phyloP scores from a whole-genome alignment of 2,888 invertebrate species.

The Stramonita haemastoma region DNA sequence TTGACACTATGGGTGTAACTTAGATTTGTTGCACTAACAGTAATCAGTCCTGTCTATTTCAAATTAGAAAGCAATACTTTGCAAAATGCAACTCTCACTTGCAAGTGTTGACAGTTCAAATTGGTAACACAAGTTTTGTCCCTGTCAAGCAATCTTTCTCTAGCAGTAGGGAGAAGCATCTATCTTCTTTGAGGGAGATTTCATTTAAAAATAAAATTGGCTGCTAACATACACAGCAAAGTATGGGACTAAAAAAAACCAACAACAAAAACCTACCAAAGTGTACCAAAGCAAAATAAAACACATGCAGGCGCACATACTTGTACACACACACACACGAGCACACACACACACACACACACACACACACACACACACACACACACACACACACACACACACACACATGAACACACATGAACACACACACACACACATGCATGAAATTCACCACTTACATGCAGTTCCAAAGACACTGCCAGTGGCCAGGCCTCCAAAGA shows the following conservation, averaged over 20 bases:
- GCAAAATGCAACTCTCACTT: no score
- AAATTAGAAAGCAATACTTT: no score
- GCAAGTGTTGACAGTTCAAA: no score
- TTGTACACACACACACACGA: not conserved
- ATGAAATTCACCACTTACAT: conserved; percentile 30
- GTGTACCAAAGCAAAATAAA: not conserved
- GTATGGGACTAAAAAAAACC: not conserved
- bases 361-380: not conserved
- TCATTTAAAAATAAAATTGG: no score
- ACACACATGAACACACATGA: not conserved
- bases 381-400: not conserved
- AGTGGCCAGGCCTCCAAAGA: conserved; percentile 44
- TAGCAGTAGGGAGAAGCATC: no score
- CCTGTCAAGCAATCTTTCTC: no score
- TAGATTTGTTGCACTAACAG: no score
- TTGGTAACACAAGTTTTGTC: no score
- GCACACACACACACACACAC: not conserved
- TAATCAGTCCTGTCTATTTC: no score
- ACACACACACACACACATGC: not conserved
- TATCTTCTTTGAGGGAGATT: no score
- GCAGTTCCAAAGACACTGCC: conserved; percentile 46
- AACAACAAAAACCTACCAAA: not conserved
- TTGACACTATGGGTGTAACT: no score
- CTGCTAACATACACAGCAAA: no score
- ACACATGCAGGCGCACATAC: not conserved